phyloP scores from a whole-genome alignment of 1,140 invertebrate genomes.

The Sarcophaga bullata region DNA sequence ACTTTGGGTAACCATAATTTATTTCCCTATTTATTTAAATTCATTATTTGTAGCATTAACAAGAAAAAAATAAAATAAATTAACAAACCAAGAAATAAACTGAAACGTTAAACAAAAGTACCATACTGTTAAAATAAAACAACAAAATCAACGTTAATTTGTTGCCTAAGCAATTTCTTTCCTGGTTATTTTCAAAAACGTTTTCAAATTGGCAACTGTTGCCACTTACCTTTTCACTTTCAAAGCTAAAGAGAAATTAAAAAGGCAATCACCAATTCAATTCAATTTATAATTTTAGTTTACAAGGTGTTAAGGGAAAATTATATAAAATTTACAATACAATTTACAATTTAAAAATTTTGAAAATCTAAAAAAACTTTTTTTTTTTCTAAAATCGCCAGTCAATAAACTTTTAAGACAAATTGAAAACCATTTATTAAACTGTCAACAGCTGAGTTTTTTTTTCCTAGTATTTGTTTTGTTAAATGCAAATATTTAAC shows the following conservation, averaged over 20 bases:
- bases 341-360: not conserved
- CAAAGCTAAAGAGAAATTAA: no score
- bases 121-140: slow-evolving; percentile 14
- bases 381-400: no score
- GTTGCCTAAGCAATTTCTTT: slow-evolving; percentile 1
- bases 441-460: not conserved
- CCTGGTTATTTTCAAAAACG: not conserved
- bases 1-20: not conserved
- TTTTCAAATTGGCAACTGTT: not conserved
- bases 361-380: no score
- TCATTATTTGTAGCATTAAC: not conserved
- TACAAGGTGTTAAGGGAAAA: no score
- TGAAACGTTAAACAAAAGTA: not conserved
- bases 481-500: not conserved
- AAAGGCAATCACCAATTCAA: no score
- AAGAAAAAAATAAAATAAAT: no score
- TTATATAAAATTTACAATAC: not conserved
- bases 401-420: not conserved
- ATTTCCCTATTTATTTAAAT: not conserved
- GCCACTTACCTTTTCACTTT: not conserved
- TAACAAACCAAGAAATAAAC: not conserved
- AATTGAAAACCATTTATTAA: not conserved
- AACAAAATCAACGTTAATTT: slow-evolving; percentile 5
- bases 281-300: no score
- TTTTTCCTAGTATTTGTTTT: not conserved